Evolutionary conservation across 2,888 invertebrate genomes (phyloP).

Genomic region (Machimus atricapillus): DNA sequence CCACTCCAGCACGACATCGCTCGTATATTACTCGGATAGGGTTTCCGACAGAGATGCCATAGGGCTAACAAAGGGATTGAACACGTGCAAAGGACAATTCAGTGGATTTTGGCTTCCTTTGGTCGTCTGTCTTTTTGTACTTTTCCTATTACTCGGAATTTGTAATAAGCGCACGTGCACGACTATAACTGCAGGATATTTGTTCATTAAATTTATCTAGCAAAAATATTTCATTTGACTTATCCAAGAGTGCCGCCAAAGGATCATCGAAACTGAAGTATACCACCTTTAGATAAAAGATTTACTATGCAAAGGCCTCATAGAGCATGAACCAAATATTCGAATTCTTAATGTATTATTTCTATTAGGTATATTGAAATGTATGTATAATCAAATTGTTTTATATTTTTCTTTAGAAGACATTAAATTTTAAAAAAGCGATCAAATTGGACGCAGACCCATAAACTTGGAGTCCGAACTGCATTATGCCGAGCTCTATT

Average conservation of each 20-base stretch:
- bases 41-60: constrained; percentile 18
- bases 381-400: no score
- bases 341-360: no score
- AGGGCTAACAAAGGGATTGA: constrained; percentile 44
- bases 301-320: not conserved
- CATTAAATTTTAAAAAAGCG: no score
- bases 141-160: not conserved
- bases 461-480: no score
- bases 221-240: not conserved
- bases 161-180: constrained; percentile 17
- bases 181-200: not conserved
- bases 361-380: no score
- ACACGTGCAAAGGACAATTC: constrained; percentile 61
- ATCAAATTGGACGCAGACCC: no score
- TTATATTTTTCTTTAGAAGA: no score
- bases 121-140: not conserved
- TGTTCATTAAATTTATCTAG: not conserved
- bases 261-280: not conserved
- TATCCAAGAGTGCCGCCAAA: not conserved
- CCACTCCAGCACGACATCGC: constrained; percentile 35
- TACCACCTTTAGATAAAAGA: not conserved
- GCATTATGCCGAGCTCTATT: no score
- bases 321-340: no score
- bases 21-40: constrained; percentile 7
- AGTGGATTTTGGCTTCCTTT: constrained; percentile 55